Evolutionary conservation across 2,113 vertebrate species (phyloP).

Genomic region (Myocastor coypus): DNA sequence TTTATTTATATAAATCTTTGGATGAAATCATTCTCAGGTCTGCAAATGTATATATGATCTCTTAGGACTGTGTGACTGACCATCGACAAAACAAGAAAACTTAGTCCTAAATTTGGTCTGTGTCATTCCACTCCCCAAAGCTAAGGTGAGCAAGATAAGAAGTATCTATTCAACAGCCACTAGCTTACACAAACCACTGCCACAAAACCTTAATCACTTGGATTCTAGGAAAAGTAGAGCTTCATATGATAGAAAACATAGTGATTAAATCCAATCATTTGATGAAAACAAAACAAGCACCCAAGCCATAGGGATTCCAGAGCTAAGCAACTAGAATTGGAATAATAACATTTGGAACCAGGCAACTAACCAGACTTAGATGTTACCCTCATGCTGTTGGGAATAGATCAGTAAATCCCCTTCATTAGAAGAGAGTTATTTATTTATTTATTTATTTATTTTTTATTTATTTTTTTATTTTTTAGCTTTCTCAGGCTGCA

Average conservation of each 20-base stretch:
- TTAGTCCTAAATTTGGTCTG: background rate
- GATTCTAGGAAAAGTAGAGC: background rate
- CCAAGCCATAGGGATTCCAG: background rate
- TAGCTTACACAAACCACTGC: background rate
- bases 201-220: background rate
- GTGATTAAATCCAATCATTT: background rate
- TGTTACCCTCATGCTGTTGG: background rate
- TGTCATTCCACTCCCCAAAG: background rate
- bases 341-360: background rate
- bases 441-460: no score
- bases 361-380: background rate
- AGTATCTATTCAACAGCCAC: background rate
- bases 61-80: background rate
- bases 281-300: background rate
- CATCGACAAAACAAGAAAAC: background rate
- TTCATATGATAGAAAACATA: background rate
- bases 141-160: background rate
- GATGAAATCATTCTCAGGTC: background rate
- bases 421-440: background rate
- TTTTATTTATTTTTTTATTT: no score
- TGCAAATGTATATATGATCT: background rate
- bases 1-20: background rate
- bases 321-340: background rate
- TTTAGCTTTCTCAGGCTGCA: no score
- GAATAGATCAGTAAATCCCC: background rate